Conservation (phyloP, 2,113 vertebrate species). For the Herpetotheres cachinnans region DNA sequence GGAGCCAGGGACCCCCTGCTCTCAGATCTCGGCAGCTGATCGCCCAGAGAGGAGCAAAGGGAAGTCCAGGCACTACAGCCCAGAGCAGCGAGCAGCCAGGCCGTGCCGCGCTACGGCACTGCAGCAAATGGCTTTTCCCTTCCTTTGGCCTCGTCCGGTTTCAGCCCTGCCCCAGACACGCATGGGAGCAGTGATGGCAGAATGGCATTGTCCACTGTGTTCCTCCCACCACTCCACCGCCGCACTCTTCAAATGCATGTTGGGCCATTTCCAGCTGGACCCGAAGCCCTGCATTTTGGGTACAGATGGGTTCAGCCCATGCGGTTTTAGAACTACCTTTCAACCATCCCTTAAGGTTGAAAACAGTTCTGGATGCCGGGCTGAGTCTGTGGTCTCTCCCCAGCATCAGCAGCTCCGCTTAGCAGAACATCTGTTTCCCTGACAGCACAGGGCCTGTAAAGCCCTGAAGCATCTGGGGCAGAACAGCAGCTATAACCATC, state of each 20-base stretch:
- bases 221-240: neutral
- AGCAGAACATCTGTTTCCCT: neutral
- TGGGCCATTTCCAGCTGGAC: neutral
- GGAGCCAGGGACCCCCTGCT: neutral
- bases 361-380: neutral
- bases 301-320: neutral
- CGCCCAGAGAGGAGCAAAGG: neutral
- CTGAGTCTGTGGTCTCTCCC: neutral
- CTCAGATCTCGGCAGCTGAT: neutral
- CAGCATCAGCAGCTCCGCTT: neutral
- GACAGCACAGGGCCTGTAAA: neutral
- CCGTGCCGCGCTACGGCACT: neutral
- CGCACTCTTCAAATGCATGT: no score
- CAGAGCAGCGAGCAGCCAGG: neutral
- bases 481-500: neutral
- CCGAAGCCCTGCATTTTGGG: neutral
- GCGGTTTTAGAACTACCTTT: neutral
- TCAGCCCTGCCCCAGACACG: neutral
- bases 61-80: neutral
- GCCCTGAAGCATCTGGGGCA: neutral
- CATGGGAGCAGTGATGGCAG: fast-evolving
- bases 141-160: neutral
- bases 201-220: neutral
- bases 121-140: neutral
- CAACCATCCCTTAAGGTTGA: neutral